Evolutionary conservation across 1,140 invertebrate species (phyloP), one percentile per base, ranked within the genome.

Genomic region (Latrodectus geometricus): DNA sequence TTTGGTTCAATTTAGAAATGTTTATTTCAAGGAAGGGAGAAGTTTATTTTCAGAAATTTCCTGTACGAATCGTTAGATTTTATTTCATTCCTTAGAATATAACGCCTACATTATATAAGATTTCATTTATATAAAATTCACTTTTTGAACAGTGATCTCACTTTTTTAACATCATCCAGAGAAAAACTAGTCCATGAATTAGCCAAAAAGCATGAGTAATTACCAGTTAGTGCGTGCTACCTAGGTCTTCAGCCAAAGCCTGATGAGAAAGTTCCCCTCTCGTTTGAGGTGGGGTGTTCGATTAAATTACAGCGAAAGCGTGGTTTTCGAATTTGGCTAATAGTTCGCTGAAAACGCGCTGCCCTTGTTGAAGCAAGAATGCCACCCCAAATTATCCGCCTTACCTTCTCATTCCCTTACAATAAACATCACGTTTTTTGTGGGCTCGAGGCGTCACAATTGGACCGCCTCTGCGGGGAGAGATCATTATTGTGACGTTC

Each of bases 311-410:
- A 83, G 50, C 35, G 72, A 83, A 83, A 83, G 81, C 81, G 79
- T 82, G 79, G 79, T 82, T 61, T 82, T n/a, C 69, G 79, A 82
- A 82, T 82, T 82, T 82, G 79, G 69, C 69, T 82, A 82, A 82
- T 82, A 82, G 68, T 54, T 23, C 61, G 68, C 68, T 69, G 68
- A 69, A 69, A 69, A 61, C 54, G 17, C 35, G 17, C 49, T 68
- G n/a, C 66, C 69, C 79, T 82, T 49, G 69, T 82, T 73, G 79
- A 73, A 69, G 74, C 69, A 50, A 35, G 49, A 83, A 83, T 83
- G 81, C 81, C 81, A 68, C 81, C 81, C 73, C 72, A 75, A 83
- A 83, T 75, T 74, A 83, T 75, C 81, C 69, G 70, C 81, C 72
- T 66, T 54, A 66, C 70, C 81, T 75, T 75, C 48, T 61, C 81